phyloP scores from a whole-genome alignment of 2,113 vertebrate species.

The Grallaria varia region DNA sequence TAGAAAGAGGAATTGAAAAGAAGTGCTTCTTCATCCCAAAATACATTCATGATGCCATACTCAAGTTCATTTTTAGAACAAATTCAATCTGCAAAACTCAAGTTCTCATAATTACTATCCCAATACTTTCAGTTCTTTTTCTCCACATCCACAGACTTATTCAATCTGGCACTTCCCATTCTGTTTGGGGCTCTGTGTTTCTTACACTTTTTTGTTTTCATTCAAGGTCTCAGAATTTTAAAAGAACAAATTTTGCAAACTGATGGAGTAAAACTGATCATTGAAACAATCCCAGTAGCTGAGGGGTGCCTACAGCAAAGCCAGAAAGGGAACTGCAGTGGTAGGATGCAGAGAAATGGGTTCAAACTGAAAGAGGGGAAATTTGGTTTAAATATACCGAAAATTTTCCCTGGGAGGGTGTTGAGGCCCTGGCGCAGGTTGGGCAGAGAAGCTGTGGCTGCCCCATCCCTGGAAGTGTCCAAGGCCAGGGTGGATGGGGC shows the following conservation, averaged over 20 bases:
- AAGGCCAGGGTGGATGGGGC: neutral
- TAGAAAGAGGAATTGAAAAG: neutral
- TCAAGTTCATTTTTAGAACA: slow-evolving; percentile 52
- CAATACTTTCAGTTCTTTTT: slow-evolving; percentile 24
- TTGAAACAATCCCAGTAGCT: neutral
- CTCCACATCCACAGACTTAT: neutral
- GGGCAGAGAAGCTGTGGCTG: neutral
- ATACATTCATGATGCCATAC: slow-evolving; percentile 23
- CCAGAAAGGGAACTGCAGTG: neutral
- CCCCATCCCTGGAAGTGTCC: neutral
- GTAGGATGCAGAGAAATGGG: neutral
- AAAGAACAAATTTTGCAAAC: neutral
- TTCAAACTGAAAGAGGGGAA: neutral
- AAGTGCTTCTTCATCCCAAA: slow-evolving; percentile 41
- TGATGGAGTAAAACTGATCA: neutral
- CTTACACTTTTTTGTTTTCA: neutral
- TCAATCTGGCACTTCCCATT: slow-evolving; percentile 30
- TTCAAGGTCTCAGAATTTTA: neutral
- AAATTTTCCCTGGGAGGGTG: neutral
- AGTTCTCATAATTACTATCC: slow-evolving; percentile 39
- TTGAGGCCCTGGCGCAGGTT: neutral
- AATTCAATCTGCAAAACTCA: slow-evolving; percentile 34
- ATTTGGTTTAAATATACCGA: neutral
- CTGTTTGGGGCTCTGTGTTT: neutral
- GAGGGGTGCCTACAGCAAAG: neutral